Percentiles rank a stretch among this genome's conserved stretches.
phyloP scores from a whole-genome alignment of 2,888 invertebrate genomes.

The Platycheirus albimanus region DNA sequence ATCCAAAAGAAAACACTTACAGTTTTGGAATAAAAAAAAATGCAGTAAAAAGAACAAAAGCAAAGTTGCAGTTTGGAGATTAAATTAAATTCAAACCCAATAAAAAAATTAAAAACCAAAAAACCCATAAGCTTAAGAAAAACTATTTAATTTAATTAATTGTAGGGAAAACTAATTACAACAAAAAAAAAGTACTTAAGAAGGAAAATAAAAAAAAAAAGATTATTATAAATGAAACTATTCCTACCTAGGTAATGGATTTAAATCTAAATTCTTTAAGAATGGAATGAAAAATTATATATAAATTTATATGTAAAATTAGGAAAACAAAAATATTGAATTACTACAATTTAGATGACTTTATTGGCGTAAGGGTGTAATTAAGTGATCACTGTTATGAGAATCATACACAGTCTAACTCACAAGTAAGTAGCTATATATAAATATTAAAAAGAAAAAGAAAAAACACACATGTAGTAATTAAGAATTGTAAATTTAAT shows the following conservation, averaged over 20 bases:
- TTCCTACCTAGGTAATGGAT: slow-evolving; percentile 68
- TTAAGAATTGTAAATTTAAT: slow-evolving; percentile 75
- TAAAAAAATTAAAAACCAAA: no score
- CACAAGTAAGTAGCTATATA: slow-evolving; percentile 39
- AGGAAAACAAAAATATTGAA: slow-evolving; percentile 62
- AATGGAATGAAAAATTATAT: slow-evolving; percentile 24
- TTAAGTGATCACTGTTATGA: slow-evolving; percentile 59
- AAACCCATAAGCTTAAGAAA: slow-evolving; percentile 42
- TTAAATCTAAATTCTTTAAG: slow-evolving; percentile 57
- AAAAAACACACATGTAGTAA: slow-evolving; percentile 36
- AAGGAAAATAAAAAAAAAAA: slow-evolving; percentile 5
- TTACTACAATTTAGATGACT: slow-evolving; percentile 68
- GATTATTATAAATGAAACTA: slow-evolving; percentile 41
- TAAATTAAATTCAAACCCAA: slow-evolving; percentile 43
- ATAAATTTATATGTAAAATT: slow-evolving; percentile 59
- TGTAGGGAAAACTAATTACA: slow-evolving; percentile 58
- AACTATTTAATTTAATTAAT: slow-evolving; percentile 53
- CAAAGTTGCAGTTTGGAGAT: slow-evolving; percentile 43
- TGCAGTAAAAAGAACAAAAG: slow-evolving; percentile 23
- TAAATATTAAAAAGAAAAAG: neutral
- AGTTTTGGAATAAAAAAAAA: slow-evolving; percentile 50
- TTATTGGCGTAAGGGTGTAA: slow-evolving; percentile 65
- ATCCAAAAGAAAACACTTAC: slow-evolving; percentile 18
- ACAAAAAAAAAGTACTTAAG: slow-evolving; percentile 30
- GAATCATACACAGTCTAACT: slow-evolving; percentile 48